Evolutionary conservation across 2,888 invertebrate species (phyloP).

Genomic region (Meiosimyza decipiens): DNA sequence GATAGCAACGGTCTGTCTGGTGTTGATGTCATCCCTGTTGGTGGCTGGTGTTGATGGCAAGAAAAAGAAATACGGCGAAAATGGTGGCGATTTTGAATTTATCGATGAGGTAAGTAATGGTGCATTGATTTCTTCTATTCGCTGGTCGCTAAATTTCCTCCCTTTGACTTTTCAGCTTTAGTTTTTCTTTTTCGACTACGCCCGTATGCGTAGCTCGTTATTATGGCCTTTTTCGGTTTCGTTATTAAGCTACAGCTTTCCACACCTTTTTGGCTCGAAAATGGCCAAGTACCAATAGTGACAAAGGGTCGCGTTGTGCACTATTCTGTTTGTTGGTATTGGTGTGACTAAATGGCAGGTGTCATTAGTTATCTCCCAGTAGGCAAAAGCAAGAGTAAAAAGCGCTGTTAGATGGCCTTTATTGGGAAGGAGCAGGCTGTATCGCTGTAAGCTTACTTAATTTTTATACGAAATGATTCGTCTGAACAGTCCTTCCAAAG

Average conservation of each 20-base stretch:
- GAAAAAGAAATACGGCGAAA: conserved; percentile 78
- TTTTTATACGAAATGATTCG: too few species aligned
- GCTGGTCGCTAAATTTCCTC: not conserved
- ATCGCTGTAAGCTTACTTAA: too few species aligned
- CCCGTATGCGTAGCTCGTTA: not conserved
- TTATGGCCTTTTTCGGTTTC: not conserved
- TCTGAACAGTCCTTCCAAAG: too few species aligned
- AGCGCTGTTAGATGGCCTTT: too few species aligned
- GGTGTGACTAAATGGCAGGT: conserved; percentile 10
- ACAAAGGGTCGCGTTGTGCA: not conserved
- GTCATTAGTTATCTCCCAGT: conserved; percentile 13
- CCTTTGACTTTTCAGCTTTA: not conserved
- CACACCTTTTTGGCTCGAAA: not conserved
- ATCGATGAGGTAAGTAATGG: conserved; percentile 77
- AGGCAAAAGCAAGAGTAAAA: too few species aligned
- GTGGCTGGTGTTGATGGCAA: conserved; percentile 68
- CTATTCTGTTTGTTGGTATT: not conserved
- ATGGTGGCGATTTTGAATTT: conserved; percentile 80
- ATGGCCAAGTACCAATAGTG: conserved; percentile 5
- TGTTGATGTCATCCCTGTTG: conserved; percentile 64
- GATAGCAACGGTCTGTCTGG: conserved; percentile 61
- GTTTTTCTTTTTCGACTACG: not conserved
- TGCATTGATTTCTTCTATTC: not conserved
- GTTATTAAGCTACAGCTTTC: not conserved
- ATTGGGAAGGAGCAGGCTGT: too few species aligned